Base-by-base conservation (phyloP, 2,888 invertebrate genomes). In the Meteorus cinctellus region DNA sequence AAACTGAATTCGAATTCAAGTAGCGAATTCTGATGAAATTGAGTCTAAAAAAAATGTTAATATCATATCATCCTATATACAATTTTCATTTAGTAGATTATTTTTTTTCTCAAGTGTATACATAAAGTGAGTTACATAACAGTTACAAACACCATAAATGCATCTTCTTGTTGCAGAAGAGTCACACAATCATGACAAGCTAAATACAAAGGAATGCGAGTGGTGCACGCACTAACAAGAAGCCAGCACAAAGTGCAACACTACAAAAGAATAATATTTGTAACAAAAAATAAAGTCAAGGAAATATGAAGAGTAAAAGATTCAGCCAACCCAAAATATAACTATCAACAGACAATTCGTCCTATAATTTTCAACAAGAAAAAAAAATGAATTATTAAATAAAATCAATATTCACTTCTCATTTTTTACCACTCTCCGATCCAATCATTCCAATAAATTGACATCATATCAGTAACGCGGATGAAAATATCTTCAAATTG, bases 141-240 rank as follows among this genome's bases (percentile, higher is more conserved):
- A 34, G 12, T 41, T 41, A 41, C 12, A 12, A 41, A 41, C 41
- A 41, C 12, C 41, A 12, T 41, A 8, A 48, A 27, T 24, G 24
- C n/a, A 68, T 29, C 29, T 48, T 68, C 51, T 24, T 41, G 12
- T 36, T 48, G 45, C n/a, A 16, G 19, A 48, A 27, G 48, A 24
- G 27, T 41, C 10, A 45, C 45, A 48, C 27, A 16, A 48, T 8
- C 19, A 24, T 48, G 51, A 68, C 48, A 48, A 19, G 10, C 16
- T 68, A 68, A 68, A 45, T 45, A 45, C 68, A 68, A 68, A 48
- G 48, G 68, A 68, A 68, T 48, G 68, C 68, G 68, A 45, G 36
- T 14, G 41, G 6, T 1, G 34, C 4, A 19, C 10, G 27, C n/a
- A 41, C 36, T 41, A n/a, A 34, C 27, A 14, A 36, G 14, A 27